These are phyloP conservation scores for Anthophora plumipes DNA, from an alignment of 2,888 invertebrate genomes.

Conservation along the genomic window DNA sequence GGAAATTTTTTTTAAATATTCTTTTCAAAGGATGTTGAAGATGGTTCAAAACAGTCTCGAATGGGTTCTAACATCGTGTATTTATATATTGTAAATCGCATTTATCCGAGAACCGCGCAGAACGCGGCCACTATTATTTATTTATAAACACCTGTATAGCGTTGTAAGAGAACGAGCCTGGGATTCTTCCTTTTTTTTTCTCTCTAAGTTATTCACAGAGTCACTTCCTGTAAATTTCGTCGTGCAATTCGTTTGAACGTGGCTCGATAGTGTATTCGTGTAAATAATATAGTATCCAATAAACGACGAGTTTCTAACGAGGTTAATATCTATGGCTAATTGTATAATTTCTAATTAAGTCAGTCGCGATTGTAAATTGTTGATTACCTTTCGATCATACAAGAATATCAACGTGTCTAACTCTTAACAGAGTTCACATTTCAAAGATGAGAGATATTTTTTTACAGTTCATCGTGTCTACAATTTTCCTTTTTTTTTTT, in stretches of 20 bases:
- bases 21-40: not conserved
- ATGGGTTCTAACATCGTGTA: constrained; percentile 38
- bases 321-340: constrained; percentile 22
- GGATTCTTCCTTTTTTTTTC: too few species aligned
- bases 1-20: constrained; percentile 6
- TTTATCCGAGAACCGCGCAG: constrained; percentile 34
- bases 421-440: not conserved
- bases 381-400: not conserved
- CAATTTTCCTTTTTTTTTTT: not conserved
- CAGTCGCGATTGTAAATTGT: constrained; percentile 9
- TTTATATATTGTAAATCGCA: constrained; percentile 55
- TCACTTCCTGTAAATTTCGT: constrained; percentile 52
- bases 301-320: constrained; percentile 31
- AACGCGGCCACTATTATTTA: constrained; percentile 68
- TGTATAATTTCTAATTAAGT: not conserved
- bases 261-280: constrained; percentile 40
- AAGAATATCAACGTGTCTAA: constrained; percentile 1
- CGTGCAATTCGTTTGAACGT: constrained; percentile 57
- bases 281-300: constrained; percentile 53
- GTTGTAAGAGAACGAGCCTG: constrained; percentile 45
- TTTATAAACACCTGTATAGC: constrained; percentile 67
- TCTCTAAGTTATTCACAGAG: constrained; percentile 64
- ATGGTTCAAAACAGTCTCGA: constrained; percentile 29
- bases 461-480: constrained; percentile 36
- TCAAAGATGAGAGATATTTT: constrained; percentile 5